phyloP scores from a whole-genome alignment of 2,888 invertebrate species.

The Hypolimnas misippus region DNA sequence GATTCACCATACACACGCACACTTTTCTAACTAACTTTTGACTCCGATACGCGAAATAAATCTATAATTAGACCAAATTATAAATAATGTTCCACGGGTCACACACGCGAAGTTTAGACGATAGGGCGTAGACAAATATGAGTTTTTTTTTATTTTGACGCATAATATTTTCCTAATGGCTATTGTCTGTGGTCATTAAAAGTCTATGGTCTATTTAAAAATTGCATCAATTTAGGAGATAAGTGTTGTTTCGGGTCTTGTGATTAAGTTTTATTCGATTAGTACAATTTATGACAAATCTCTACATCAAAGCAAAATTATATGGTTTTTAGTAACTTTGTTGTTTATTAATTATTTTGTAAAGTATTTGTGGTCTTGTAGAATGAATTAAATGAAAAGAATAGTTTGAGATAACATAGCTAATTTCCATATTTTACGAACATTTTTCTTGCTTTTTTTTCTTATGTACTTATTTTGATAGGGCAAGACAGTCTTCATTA shows the following conservation, averaged over 20 bases:
- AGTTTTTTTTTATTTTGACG: slow-evolving; percentile 64
- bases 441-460: too few species aligned
- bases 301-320: too few species aligned
- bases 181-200: slow-evolving; percentile 44
- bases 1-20: slow-evolving; percentile 59
- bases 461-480: slow-evolving; percentile 35
- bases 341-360: too few species aligned
- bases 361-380: too few species aligned
- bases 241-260: too few species aligned
- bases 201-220: slow-evolving; percentile 46
- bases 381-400: too few species aligned
- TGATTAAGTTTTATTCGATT: too few species aligned
- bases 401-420: too few species aligned
- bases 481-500: slow-evolving; percentile 64
- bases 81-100: slow-evolving; percentile 71
- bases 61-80: slow-evolving; percentile 76
- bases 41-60: slow-evolving; percentile 62
- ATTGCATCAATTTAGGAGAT: slow-evolving; percentile 17
- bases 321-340: too few species aligned
- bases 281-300: too few species aligned
- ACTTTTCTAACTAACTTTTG: slow-evolving; percentile 63
- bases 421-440: too few species aligned
- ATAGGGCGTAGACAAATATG: slow-evolving; percentile 67
- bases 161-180: slow-evolving; percentile 51
- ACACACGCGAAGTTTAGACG: slow-evolving; percentile 78